Evolutionary conservation across 1,140 invertebrate species (phyloP).

Genomic region (Asbolus verrucosus): DNA sequence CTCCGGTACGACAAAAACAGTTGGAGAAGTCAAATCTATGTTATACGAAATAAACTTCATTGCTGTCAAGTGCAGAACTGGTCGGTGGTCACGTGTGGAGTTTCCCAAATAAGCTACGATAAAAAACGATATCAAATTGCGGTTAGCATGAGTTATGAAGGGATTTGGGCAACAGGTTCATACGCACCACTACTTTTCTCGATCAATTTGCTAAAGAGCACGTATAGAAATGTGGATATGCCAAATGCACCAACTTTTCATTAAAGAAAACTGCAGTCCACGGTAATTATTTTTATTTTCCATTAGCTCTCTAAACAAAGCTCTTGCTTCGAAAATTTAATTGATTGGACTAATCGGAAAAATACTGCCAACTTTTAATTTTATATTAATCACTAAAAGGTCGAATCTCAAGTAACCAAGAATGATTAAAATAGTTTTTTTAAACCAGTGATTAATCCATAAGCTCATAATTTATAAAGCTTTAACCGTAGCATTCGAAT

Average conservation of each 20-base stretch:
- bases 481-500: conserved; percentile 20
- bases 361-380: too few relatives aligned
- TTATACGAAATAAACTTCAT: conserved; percentile 38
- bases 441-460: conserved; percentile 22
- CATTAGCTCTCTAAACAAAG: too few relatives aligned
- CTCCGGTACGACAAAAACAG: conserved; percentile 35
- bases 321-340: too few relatives aligned
- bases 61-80: conserved; percentile 30
- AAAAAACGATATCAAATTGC: conserved; percentile 35
- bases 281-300: too few relatives aligned
- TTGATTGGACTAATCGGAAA: too few relatives aligned
- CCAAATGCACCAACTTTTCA: not conserved
- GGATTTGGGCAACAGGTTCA: conserved; percentile 30
- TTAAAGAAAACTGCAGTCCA: not conserved
- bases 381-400: too few relatives aligned
- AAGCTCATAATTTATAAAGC: conserved; percentile 22
- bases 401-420: too few relatives aligned
- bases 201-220: conserved; percentile 24
- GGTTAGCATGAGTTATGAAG: conserved; percentile 38
- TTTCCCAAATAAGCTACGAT: conserved; percentile 40
- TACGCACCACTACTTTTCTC: conserved; percentile 30
- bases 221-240: conserved; percentile 3
- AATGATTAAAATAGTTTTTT: conserved; percentile 4
- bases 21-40: conserved; percentile 36
- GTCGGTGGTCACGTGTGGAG: conserved; percentile 24